phyloP scores from a whole-genome alignment of 2,113 vertebrate species.

The Phylloscopus whistleri region DNA sequence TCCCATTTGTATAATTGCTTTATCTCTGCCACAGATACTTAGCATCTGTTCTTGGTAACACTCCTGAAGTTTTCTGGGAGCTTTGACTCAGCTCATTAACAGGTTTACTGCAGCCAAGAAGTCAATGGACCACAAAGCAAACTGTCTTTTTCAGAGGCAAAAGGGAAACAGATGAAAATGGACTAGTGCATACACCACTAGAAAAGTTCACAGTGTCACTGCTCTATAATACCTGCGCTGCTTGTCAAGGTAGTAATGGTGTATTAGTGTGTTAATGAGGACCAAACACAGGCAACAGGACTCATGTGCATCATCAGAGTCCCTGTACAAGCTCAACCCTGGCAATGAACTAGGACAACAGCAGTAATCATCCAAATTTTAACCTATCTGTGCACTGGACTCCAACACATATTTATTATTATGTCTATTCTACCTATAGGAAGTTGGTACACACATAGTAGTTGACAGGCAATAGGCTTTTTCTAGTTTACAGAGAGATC shows the following conservation, averaged over 20 bases:
- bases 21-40: background rate
- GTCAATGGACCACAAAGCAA: background rate
- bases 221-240: background rate
- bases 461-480: background rate
- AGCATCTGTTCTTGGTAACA: background rate
- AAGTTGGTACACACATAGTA: background rate
- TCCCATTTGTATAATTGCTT: background rate
- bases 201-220: background rate
- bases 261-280: background rate
- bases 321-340: background rate
- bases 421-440: background rate
- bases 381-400: background rate
- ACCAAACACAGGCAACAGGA: background rate
- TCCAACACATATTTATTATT: background rate
- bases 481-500: background rate
- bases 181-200: background rate
- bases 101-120: background rate
- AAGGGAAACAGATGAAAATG: background rate
- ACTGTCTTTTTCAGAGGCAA: background rate
- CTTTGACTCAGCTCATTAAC: background rate
- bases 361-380: background rate
- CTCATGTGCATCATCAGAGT: background rate
- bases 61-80: background rate
- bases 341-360: background rate
- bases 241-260: background rate